Evolutionary conservation across 2,888 invertebrate species (phyloP), one percentile per base, ranked within the genome.

Genomic region (Drosophila mulleri): DNA sequence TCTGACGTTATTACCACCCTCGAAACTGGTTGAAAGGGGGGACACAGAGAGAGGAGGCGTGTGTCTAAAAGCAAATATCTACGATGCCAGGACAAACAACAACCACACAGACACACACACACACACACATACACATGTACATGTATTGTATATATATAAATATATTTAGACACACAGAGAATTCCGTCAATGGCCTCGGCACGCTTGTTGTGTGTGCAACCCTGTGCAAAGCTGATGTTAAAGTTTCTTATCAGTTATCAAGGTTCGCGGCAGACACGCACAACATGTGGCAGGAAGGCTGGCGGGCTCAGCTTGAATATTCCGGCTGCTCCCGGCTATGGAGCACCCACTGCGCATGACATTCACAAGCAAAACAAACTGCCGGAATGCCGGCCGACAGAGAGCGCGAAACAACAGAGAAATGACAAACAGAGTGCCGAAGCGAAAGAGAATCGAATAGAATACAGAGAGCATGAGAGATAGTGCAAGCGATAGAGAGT

Each of bases 221-320:
- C 88, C 87, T 88, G 85, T 82, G 74, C 78, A 70, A 83, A 82
- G 73, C 78, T 78, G 80, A 72, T 80, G 67, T 61, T 67, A 72
- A 80, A 85, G 78, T 85, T 89, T 87, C 85, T 91, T 90, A 91
- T 91, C 87, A 90, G 89, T 86, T 88, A 88, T 85, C 80, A 85
- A 85, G 80, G 77, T 76, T 87, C 64, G 80, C 57, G 73, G 70
- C 75, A 80, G 75, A 70, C 73, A 79, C 87, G 79, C 85, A 84
- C 89, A 90, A 88, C 89, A 86, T 89, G 90, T 90, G 83, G 86
- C 80, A 80, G 82, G 80, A 79, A 86, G 87, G 87, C 83, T 83
- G 83, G 71, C 68, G 75, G 67, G 67, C 73, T 47, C 73, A 35
- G 50, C 56, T 42, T 50, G 53, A 61, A 69, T 77, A 69, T 77